Evolutionary conservation across 2,113 vertebrate species (phyloP).

Genomic region (Nyctibius bracteatus): DNA sequence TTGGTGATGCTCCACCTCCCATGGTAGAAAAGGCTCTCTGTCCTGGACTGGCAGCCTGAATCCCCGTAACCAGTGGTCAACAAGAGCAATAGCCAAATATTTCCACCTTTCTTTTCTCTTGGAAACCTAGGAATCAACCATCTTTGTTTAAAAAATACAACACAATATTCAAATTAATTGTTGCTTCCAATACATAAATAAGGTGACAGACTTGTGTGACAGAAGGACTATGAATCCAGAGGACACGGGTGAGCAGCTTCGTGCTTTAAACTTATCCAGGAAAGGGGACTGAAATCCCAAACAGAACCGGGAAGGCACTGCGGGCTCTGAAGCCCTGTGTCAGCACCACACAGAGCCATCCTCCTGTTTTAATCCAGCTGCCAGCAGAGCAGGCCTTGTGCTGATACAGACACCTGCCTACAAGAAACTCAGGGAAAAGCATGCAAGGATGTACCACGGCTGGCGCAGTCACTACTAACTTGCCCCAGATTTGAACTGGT

Average conservation of each 20-base stretch:
- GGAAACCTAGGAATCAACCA: neutral
- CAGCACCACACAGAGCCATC: neutral
- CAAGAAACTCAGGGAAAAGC: rapidly evolving
- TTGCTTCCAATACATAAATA: neutral
- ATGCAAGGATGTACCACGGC: rapidly evolving
- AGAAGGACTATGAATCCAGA: neutral
- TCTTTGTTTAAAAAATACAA: neutral
- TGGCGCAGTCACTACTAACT: neutral
- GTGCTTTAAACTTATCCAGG: neutral
- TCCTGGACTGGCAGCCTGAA: neutral
- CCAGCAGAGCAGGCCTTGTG: neutral
- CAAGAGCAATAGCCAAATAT: neutral
- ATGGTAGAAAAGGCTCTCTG: neutral
- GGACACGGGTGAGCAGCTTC: neutral
- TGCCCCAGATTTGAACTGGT: slow-evolving; percentile 38
- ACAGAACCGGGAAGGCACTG: neutral
- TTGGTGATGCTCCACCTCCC: neutral
- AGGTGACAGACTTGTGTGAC: neutral
- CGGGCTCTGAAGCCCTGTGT: rapidly evolving
- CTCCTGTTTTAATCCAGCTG: neutral
- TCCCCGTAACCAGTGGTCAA: neutral
- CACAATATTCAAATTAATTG: neutral
- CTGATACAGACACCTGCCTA: neutral
- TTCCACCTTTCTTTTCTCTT: neutral
- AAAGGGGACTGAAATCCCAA: neutral